Conservation (phyloP, 2,888 invertebrate species). For the Mesorhabditis sp. region DNA sequence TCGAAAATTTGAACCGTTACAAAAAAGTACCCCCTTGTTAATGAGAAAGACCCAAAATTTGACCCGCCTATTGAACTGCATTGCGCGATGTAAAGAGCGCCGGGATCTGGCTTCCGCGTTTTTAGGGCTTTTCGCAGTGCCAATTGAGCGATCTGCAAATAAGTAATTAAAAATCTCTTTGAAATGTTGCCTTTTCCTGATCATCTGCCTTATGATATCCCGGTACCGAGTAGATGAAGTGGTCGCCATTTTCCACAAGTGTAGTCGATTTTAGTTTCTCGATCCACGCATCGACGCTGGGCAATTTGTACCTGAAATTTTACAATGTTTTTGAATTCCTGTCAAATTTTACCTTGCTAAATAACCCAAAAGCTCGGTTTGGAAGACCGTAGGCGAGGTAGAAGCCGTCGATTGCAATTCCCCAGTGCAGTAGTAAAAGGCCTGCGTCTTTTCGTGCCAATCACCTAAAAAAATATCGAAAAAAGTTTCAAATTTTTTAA, state of each 20-base stretch:
- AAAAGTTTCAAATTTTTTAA: neutral
- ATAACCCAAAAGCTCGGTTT: neutral
- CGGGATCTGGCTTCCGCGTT: neutral
- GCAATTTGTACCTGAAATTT: constrained; percentile 11
- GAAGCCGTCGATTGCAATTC: neutral
- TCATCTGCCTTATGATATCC: constrained; percentile 32
- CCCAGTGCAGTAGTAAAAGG: constrained; percentile 38
- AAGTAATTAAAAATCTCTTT: constrained; percentile 1
- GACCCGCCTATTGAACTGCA: constrained; percentile 45
- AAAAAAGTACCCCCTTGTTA: too few relatives aligned
- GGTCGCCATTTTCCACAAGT: constrained; percentile 28
- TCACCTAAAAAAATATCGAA: constrained; percentile 24
- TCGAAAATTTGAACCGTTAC: too few relatives aligned
- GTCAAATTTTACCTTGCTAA: neutral
- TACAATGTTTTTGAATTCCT: constrained; percentile 3
- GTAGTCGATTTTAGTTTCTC: constrained; percentile 16
- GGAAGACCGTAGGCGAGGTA: neutral
- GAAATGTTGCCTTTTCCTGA: constrained; percentile 11
- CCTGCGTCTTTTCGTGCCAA: constrained; percentile 46
- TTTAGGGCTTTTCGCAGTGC: constrained; percentile 10
- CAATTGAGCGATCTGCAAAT: constrained; percentile 19
- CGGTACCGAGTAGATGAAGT: constrained; percentile 43
- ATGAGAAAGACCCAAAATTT: too few relatives aligned
- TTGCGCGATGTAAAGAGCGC: constrained; percentile 27
- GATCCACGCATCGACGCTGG: constrained; percentile 21